Evolutionary conservation across 2,113 vertebrate species (phyloP).

Genomic region (Casuarius casuarius): DNA sequence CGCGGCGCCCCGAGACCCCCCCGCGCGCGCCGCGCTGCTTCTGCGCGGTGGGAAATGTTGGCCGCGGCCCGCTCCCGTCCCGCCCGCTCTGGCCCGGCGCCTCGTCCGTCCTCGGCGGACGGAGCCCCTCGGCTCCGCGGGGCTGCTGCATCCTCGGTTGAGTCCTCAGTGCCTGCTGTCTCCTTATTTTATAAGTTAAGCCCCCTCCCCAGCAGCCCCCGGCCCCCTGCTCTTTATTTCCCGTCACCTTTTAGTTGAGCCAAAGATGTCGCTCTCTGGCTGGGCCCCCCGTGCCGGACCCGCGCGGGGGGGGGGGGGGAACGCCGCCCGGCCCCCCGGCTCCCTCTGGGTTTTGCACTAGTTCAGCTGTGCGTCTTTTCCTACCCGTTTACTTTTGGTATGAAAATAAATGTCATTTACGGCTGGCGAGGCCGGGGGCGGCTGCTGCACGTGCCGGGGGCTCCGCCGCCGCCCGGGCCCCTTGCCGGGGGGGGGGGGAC

Average conservation of each 20-base stretch:
- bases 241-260: slow-evolving; percentile 36
- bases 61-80: background rate
- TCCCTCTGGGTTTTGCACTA: slow-evolving; percentile 65
- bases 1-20: too few relatives aligned
- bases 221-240: background rate
- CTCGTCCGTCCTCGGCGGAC: background rate
- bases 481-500: background rate
- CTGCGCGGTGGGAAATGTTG: background rate
- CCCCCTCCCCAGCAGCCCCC: background rate
- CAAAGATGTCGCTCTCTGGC: slow-evolving; percentile 50
- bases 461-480: background rate
- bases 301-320: too few relatives aligned
- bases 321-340: background rate
- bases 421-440: background rate
- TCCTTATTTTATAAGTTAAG: slow-evolving; percentile 75
- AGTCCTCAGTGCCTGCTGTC: slow-evolving; percentile 76
- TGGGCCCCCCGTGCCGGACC: background rate
- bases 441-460: background rate
- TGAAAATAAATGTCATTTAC: slow-evolving; percentile 77
- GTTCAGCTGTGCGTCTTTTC: slow-evolving; percentile 68
- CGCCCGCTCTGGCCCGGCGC: background rate
- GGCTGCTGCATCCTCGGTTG: slow-evolving; percentile 17
- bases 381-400: slow-evolving; percentile 54
- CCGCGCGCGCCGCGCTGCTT: background rate
- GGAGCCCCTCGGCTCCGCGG: slow-evolving; percentile 16